Evolutionary conservation across 2,888 invertebrate genomes (phyloP).

Genomic region (Tricholauxania praeusta): DNA sequence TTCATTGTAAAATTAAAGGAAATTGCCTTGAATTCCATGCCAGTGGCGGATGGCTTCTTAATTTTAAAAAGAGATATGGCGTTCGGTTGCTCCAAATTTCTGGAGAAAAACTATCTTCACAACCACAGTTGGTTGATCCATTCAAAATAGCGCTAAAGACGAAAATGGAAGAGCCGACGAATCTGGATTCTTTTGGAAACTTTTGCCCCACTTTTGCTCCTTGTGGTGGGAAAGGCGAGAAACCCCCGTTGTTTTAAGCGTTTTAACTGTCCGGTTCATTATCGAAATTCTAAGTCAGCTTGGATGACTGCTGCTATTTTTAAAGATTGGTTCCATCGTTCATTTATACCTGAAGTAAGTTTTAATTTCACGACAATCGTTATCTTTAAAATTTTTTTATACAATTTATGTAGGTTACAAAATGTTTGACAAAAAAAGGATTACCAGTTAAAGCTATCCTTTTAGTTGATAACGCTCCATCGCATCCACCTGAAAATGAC

Average conservation of each 20-base stretch:
- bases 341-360: slow-evolving; percentile 38
- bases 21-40: too few relatives aligned
- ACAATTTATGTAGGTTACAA: slow-evolving; percentile 3
- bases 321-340: slow-evolving; percentile 39
- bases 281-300: slow-evolving; percentile 15
- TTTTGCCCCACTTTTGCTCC: slow-evolving; percentile 34
- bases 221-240: slow-evolving; percentile 39
- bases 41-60: neutral
- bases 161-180: slow-evolving; percentile 34
- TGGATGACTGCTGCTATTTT: too few relatives aligned
- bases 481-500: slow-evolving; percentile 23
- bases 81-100: slow-evolving; percentile 32
- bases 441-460: slow-evolving; percentile 10
- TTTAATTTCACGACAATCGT: too few relatives aligned
- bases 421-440: neutral
- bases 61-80: slow-evolving; percentile 38
- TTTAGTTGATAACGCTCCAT: slow-evolving; percentile 19
- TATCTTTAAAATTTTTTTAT: slow-evolving; percentile 3
- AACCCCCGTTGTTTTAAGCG: slow-evolving; percentile 36
- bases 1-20: neutral
- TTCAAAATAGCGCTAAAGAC: slow-evolving; percentile 23
- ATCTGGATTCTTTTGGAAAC: slow-evolving; percentile 36
- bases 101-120: slow-evolving; percentile 35
- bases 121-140: slow-evolving; percentile 35
- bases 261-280: slow-evolving; percentile 31